Evolutionary conservation across 2,888 invertebrate species (phyloP), one percentile per base, ranked within the genome.

Genomic region (Spilarctia lutea): DNA sequence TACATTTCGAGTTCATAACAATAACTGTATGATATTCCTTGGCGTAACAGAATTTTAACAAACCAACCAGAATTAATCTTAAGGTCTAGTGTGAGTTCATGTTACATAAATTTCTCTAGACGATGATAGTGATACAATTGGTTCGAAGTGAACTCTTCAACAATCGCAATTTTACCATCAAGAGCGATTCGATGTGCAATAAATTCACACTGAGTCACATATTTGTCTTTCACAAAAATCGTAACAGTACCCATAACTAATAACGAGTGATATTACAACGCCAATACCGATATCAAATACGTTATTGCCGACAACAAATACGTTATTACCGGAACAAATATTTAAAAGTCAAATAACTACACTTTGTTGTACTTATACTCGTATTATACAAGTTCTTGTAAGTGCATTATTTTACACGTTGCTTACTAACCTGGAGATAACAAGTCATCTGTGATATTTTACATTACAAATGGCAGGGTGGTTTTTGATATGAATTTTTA

Each of bases 391-490:
- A 11, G 3, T 56, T 73, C 68, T n/a, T 24, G 52, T 72, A 30
- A 24, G 45, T 48, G 45, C 48, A 68, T 68, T 45, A 63, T 68
- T 68, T 63, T 48, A 73, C 45, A 63, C 48, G n/a, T 73, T 63
- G 63, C 45, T 68, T 2, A 30, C 30, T 30, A 63, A 63, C 27
- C 60, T 63, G 63, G 18, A 63, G 63, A 63, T 30, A 27, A 30
- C 8, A 10, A 30, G 18, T 63, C 63, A 63, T 63, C 18, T 27
- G 63, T 63, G 20, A 30, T 18, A 63, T 30, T 63, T 30, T 63
- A 63, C 63, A 30, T 18, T 30, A 63, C 16, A 30, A 30, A 60
- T 60, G 27, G n/a, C 13, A 63, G 2, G 63, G 27, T 30, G 27
- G 63, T 30, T 63, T 63, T 16, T 30, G 63, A 63, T 63, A 63